Evolutionary conservation across 2,888 invertebrate species (phyloP).

Genomic region (Pristionchus japonicus): DNA sequence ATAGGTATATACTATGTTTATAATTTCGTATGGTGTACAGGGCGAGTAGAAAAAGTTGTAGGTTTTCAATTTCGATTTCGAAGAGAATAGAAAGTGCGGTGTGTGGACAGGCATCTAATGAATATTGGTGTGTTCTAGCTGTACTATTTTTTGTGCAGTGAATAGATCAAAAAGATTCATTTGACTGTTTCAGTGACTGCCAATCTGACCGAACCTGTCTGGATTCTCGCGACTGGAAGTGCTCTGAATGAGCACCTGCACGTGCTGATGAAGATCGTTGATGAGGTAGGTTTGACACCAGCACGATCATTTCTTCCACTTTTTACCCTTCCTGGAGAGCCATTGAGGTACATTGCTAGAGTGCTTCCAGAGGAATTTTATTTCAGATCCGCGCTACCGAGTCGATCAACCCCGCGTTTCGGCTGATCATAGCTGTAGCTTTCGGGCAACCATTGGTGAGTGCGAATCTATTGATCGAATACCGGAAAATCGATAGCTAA

Average conservation of each 20-base stretch:
- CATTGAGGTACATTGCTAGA: not conserved
- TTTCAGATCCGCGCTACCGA: not conserved
- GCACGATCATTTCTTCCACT: not conserved
- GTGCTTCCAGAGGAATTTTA: no score
- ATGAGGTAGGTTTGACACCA: not conserved
- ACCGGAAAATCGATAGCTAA: no score
- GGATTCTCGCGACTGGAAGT: not conserved
- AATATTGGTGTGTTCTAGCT: no score
- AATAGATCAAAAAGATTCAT: no score
- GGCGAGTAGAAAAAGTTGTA: no score
- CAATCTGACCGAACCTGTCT: constrained; percentile 13
- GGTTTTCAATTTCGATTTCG: no score
- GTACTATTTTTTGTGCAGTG: no score
- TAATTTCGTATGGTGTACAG: no score
- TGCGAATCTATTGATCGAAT: no score
- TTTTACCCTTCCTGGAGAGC: no score
- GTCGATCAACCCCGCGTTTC: constrained; percentile 3
- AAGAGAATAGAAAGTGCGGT: no score
- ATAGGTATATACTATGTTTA: not conserved
- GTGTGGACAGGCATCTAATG: no score
- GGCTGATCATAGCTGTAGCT: not conserved
- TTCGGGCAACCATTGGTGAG: not conserved
- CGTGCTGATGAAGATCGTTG: not conserved
- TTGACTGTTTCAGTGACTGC: constrained; percentile 13
- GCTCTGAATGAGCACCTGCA: not conserved